Percentiles rank a stretch among this genome's conserved stretches.
These are phyloP conservation scores for Brassicogethes aeneus DNA, from an alignment of 2,888 invertebrate species.

Conservation along the genomic window DNA sequence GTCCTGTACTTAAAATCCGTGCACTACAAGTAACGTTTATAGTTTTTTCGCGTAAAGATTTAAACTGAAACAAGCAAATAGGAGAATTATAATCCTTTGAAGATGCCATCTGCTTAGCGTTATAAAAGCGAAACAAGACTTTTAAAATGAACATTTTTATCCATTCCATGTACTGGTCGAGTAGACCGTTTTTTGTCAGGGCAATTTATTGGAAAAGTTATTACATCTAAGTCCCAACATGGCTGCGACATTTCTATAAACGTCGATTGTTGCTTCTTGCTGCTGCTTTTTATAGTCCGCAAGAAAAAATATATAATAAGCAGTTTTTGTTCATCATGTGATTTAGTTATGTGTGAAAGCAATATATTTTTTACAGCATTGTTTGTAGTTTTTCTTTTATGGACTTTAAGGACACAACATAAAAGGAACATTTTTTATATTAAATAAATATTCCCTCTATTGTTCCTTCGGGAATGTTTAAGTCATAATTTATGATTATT, in stretches of 20 bases:
- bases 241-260: background rate
- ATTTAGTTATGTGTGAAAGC: too few relatives aligned
- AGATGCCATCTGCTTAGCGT: background rate
- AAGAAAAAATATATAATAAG: too few relatives aligned
- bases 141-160: constrained; percentile 2
- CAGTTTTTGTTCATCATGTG: too few relatives aligned
- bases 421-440: too few relatives aligned
- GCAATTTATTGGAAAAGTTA: background rate
- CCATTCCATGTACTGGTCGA: constrained; percentile 1
- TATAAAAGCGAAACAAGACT: background rate
- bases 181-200: background rate
- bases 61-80: background rate
- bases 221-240: background rate
- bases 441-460: too few relatives aligned
- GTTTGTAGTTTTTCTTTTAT: too few relatives aligned
- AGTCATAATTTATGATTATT: too few relatives aligned
- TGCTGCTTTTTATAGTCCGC: background rate
- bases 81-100: background rate
- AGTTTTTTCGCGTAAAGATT: background rate
- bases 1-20: background rate
- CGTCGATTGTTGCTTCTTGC: background rate
- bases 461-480: too few relatives aligned
- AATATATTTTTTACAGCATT: too few relatives aligned
- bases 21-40: background rate
- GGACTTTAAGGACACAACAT: too few relatives aligned